phyloP scores from a whole-genome alignment of 2,797 vertebrate species.

The Hippocampus kuda region DNA sequence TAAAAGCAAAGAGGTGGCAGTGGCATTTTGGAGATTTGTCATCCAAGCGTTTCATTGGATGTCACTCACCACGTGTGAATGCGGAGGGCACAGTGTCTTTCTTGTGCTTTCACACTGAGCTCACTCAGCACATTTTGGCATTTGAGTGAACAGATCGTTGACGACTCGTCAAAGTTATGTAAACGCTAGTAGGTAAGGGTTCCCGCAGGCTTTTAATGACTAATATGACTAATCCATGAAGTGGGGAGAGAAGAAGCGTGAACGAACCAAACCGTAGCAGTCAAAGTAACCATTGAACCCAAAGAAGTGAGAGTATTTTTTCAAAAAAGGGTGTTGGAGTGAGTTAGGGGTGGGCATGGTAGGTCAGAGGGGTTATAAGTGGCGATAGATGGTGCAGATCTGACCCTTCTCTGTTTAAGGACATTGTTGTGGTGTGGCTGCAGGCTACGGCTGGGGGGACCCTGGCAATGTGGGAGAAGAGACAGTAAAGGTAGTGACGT shows the following conservation, averaged over 20 bases:
- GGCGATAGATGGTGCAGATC: conserved; percentile 57
- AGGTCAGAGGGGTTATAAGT: conserved; percentile 37
- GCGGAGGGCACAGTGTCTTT: neutral
- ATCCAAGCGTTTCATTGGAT: neutral
- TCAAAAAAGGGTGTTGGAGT: conserved; percentile 5
- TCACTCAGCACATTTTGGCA: conserved; percentile 7
- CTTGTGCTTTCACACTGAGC: neutral
- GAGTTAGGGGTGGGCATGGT: conserved; percentile 12
- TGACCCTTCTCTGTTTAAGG: conserved; percentile 69
- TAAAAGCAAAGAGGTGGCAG: neutral
- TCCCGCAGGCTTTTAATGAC: neutral
- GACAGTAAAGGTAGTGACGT: conserved; percentile 64
- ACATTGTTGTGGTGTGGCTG: conserved; percentile 65
- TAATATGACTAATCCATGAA: neutral
- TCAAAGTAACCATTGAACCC: neutral
- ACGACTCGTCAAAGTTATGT: neutral
- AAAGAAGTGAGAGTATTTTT: neutral
- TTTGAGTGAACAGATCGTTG: conserved; percentile 15
- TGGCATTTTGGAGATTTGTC: neutral
- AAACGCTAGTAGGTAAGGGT: neutral
- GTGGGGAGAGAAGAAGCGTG: neutral
- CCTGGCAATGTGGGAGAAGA: conserved; percentile 61
- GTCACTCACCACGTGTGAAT: conserved; percentile 2
- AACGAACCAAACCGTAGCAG: neutral
- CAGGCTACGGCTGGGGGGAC: conserved; percentile 59